These are phyloP conservation scores for Mobula birostris DNA, from an alignment of 2,113 vertebrate species.

Conservation along the genomic window DNA sequence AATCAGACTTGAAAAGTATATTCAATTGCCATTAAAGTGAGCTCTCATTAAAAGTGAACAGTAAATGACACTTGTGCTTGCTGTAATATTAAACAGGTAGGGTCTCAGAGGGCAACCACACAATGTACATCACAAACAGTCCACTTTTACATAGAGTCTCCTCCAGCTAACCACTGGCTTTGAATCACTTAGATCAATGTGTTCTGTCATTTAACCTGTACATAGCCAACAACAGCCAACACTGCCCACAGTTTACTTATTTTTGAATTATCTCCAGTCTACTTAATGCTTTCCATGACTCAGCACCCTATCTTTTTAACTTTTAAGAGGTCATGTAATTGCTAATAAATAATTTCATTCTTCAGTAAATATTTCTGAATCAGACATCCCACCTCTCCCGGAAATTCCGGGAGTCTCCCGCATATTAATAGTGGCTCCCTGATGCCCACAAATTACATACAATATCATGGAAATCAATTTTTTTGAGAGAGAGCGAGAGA, in stretches of 20 bases:
- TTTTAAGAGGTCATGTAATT: background rate
- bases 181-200: constrained; percentile 28
- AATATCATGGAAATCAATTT: no score
- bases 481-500: no score
- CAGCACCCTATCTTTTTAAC: background rate
- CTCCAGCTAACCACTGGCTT: constrained; percentile 31
- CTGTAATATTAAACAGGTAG: background rate
- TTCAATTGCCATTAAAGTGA: background rate
- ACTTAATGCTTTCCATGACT: background rate
- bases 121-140: background rate
- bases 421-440: no score
- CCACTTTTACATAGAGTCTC: background rate
- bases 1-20: constrained; percentile 7
- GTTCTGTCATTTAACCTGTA: background rate
- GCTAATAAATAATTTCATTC: background rate
- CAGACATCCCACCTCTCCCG: no score
- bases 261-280: background rate
- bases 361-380: background rate
- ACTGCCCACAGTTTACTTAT: background rate
- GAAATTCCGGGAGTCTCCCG: no score
- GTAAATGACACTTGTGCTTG: background rate
- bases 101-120: background rate
- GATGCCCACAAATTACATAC: no score
- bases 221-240: background rate
- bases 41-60: constrained; percentile 21